Evolutionary conservation across 2,888 invertebrate genomes (phyloP), one percentile per base, ranked within the genome.

Genomic region (Aporophyla nigra): DNA sequence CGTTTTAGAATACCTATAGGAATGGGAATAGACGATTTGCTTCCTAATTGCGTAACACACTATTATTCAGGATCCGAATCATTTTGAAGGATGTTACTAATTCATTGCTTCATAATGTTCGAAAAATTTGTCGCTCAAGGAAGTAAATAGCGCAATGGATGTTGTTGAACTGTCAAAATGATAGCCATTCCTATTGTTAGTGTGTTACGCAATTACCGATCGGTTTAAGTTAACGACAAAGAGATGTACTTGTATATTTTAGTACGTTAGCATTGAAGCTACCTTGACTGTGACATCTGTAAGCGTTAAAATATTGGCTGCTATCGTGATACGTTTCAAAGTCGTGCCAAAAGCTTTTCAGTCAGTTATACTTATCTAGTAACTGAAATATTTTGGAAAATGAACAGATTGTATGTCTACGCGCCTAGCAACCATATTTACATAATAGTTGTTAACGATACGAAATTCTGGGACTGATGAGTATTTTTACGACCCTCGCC

Each of bases 401-500:
- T 40, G 46, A 53, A 56, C 51, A 63, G 54, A 53, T 65, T 65
- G 12, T 27, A 66, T 49, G 63, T 14, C 61, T 51, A 74, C 49
- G n/a, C n/a, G 24, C 27, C 24, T 33, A 68, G 49, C n/a, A 76
- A 43, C 51, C 68, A 24, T 77, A 81, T 74, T 78, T 69, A 86
- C 65, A 68, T 72, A 69, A 74, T 10, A 67, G 53, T 71, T 27
- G 58, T 73, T 71, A 80, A 72, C 16, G 54, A 59, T 71, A 63
- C 58, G 10, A 58, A 77, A 72, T 80, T 73, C 54, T 62, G 24
- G 56, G 33, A 59, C 58, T 82, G 70, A 77, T 79, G 76, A 77
- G 71, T 74, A 75, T 76, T 79, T 33, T 86, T 82, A 86, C 70
- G 78, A 80, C 49, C 74, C 63, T 71, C 66, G 66, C 49, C 78